Evolutionary conservation across 2,888 invertebrate species (phyloP).

Genomic region (Reticulitermes lucifugus): DNA sequence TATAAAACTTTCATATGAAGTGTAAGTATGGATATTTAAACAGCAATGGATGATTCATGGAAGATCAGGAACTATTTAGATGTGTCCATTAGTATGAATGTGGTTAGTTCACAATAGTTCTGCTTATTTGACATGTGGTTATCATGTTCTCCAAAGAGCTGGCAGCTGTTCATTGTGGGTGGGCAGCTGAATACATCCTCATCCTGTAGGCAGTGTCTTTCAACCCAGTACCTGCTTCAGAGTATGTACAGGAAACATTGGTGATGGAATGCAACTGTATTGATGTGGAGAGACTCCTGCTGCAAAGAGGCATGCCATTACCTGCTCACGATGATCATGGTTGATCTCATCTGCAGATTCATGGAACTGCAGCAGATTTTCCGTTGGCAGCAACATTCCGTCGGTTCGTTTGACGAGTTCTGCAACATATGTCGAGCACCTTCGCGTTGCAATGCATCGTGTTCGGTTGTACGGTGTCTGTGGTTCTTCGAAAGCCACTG

Average conservation of each 20-base stretch:
- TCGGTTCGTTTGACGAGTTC: conserved; percentile 7
- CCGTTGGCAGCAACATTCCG: conserved; percentile 27
- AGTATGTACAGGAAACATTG: not conserved
- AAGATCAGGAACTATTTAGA: conserved; percentile 17
- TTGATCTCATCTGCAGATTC: conserved; percentile 17
- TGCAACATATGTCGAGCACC: not conserved
- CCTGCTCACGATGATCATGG: conserved; percentile 28
- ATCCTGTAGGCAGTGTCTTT: not conserved
- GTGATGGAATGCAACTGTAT: not conserved
- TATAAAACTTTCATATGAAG: not conserved
- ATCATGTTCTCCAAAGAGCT: not conserved
- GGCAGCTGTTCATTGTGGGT: not conserved
- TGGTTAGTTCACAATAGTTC: conserved; percentile 3
- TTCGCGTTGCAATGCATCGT: not conserved
- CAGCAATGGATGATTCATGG: conserved; percentile 12
- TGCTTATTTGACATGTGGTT: not conserved
- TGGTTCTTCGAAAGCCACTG: conserved; percentile 8
- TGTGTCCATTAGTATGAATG: conserved; percentile 7
- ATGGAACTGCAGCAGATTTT: conserved; percentile 15
- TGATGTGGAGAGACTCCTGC: not conserved
- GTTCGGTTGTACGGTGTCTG: conserved; percentile 30
- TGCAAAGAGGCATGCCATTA: not conserved
- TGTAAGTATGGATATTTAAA: conserved; percentile 22
- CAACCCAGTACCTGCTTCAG: not conserved
- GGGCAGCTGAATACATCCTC: not conserved